Evolutionary conservation across 2,113 vertebrate genomes (phyloP).

Genomic region (Anguilla rostrata): DNA sequence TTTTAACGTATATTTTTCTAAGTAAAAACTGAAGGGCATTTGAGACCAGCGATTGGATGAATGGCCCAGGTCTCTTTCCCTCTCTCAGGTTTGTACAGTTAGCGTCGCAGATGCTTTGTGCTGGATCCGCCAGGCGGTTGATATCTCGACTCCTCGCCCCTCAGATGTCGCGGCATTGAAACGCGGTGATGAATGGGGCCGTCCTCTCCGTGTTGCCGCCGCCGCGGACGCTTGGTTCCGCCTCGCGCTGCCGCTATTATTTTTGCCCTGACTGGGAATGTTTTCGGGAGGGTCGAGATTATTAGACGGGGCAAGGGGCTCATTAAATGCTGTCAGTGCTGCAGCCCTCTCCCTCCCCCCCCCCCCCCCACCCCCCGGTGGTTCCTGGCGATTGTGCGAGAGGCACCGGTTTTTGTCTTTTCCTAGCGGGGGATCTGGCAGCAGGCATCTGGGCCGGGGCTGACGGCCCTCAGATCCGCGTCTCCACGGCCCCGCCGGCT

Average conservation of each 20-base stretch:
- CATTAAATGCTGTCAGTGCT: slow-evolving; percentile 23
- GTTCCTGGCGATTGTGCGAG: slow-evolving; percentile 22
- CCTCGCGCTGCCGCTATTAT: not conserved
- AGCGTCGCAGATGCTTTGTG: not conserved
- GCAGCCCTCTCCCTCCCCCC: not conserved
- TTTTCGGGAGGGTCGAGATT: not conserved
- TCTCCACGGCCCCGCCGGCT: not conserved
- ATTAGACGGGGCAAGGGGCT: slow-evolving; percentile 11
- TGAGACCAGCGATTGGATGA: not conserved
- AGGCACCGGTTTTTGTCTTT: slow-evolving; percentile 37
- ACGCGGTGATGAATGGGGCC: not conserved
- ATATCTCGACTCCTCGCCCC: not conserved
- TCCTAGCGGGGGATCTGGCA: slow-evolving; percentile 43
- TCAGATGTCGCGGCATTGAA: not conserved
- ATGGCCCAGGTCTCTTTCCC: not conserved
- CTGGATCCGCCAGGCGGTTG: not conserved
- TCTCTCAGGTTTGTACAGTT: not conserved
- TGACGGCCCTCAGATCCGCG: slow-evolving; percentile 9
- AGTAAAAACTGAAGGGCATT: not conserved
- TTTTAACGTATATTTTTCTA: not conserved
- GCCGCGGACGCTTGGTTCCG: not conserved
- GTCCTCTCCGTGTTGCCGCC: not conserved
- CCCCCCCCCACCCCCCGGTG: not conserved
- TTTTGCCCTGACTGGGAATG: not conserved
- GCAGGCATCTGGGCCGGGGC: slow-evolving; percentile 35